Evolutionary conservation across 2,113 vertebrate species (phyloP).

Genomic region (Leptodactylus fuscus): DNA sequence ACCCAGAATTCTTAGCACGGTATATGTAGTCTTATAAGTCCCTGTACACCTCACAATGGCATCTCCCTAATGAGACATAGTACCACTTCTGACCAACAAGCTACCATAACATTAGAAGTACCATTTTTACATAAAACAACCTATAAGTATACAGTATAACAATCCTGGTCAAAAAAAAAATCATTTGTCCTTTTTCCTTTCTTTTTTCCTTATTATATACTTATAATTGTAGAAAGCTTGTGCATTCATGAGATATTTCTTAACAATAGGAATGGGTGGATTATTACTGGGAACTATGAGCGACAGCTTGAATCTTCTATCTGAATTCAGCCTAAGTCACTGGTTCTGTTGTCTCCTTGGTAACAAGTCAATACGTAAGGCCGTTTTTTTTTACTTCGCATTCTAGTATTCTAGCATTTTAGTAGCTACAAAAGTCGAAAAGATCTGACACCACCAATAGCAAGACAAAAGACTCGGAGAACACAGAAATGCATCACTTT

Average conservation of each 20-base stretch:
- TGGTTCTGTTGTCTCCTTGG: constrained; percentile 35
- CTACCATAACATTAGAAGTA: too few relatives aligned
- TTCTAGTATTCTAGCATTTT: constrained; percentile 14
- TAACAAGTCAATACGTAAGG: constrained; percentile 23
- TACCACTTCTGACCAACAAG: too few relatives aligned
- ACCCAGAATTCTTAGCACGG: too few relatives aligned
- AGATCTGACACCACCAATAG: neutral
- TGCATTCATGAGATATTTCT: neutral
- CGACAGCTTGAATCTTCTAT: constrained; percentile 37
- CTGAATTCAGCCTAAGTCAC: constrained; percentile 38
- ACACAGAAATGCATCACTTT: neutral
- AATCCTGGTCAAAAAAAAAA: too few relatives aligned
- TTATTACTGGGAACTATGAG: neutral
- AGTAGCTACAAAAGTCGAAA: constrained; percentile 8
- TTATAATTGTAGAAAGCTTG: neutral
- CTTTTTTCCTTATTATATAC: neutral
- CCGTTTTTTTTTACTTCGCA: neutral
- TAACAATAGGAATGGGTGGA: neutral
- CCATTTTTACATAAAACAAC: too few relatives aligned
- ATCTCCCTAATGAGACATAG: too few relatives aligned
- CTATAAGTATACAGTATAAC: too few relatives aligned
- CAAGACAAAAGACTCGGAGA: neutral
- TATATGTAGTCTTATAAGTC: too few relatives aligned
- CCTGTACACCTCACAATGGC: too few relatives aligned
- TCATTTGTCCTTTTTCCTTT: neutral